phyloP scores from a whole-genome alignment of 2,888 invertebrate genomes.

The Hypomecis punctinalis region DNA sequence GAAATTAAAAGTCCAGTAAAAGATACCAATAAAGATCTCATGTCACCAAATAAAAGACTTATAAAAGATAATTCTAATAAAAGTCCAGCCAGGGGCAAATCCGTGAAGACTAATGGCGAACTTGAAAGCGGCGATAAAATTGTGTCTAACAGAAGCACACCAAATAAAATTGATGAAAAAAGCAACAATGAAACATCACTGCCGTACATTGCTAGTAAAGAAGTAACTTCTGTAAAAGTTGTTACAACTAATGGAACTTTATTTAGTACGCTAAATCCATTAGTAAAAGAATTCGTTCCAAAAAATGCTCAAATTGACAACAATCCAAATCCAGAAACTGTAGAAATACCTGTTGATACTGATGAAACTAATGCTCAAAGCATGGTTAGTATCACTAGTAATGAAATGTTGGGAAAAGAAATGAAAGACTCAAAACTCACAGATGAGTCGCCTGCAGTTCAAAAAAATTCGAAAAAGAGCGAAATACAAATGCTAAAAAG shows the following conservation, averaged over 20 bases:
- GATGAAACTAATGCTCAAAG: neutral
- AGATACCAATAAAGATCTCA: no score
- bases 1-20: no score
- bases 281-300: constrained; percentile 62
- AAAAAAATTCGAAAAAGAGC: neutral
- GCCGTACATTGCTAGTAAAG: neutral
- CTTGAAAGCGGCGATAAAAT: neutral
- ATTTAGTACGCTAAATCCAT: constrained; percentile 63
- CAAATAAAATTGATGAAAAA: no score
- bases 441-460: neutral
- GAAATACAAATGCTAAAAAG: constrained; percentile 48
- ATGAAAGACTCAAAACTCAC: neutral
- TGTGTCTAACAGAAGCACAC: neutral
- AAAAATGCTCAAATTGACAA: constrained; percentile 20
- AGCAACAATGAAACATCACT: no score
- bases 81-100: neutral
- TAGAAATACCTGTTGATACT: neutral
- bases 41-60: neutral
- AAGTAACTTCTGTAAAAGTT: neutral
- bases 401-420: neutral
- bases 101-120: neutral
- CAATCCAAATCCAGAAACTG: constrained; percentile 18
- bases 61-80: neutral
- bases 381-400: neutral
- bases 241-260: neutral